A percentile compares a stretch with the other conserved stretches of the same genome.
Evolutionary conservation across 2,797 vertebrate genomes (phyloP).

Genomic region (Takifugu rubripes): DNA sequence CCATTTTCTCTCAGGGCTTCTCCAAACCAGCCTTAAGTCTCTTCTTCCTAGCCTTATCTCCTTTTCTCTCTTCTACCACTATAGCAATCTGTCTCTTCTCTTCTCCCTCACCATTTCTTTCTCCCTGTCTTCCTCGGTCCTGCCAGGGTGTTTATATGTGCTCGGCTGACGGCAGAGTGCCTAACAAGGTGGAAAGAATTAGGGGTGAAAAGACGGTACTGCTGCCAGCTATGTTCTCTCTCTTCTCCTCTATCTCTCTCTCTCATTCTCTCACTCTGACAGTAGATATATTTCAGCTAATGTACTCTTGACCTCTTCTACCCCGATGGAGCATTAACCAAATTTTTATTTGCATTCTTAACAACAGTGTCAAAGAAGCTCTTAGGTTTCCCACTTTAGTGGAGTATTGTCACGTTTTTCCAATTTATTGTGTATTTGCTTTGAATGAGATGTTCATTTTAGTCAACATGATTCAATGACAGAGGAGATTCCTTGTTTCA

Average conservation of each 20-base stretch:
- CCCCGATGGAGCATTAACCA: constrained; percentile 49
- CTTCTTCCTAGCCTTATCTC: constrained; percentile 13
- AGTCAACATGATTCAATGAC: no score
- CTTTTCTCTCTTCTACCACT: constrained; percentile 13
- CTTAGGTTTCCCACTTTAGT: no score
- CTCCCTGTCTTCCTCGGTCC: constrained; percentile 23
- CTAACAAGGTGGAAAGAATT: constrained; percentile 80
- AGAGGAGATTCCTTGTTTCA: no score
- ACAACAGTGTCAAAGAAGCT: background rate
- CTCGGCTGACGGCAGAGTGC: constrained; percentile 74
- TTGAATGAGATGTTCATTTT: no score
- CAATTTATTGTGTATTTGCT: no score
- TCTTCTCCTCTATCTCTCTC: constrained; percentile 22
- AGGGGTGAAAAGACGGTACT: constrained; percentile 73
- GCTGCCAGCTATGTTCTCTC: constrained; percentile 71
- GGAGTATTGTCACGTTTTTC: no score
- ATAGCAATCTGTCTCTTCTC: constrained; percentile 20
- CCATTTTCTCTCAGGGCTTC: no score
- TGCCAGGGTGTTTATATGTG: constrained; percentile 80
- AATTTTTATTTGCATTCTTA: constrained; percentile 25
- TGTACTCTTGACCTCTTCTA: constrained; percentile 64
- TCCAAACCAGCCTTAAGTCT: background rate
- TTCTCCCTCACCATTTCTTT: constrained; percentile 6
- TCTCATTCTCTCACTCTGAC: constrained; percentile 45
- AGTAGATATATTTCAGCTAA: constrained; percentile 74